Evolutionary conservation across 2,888 invertebrate species (phyloP).

Genomic region (Frankliniella intonsa): DNA sequence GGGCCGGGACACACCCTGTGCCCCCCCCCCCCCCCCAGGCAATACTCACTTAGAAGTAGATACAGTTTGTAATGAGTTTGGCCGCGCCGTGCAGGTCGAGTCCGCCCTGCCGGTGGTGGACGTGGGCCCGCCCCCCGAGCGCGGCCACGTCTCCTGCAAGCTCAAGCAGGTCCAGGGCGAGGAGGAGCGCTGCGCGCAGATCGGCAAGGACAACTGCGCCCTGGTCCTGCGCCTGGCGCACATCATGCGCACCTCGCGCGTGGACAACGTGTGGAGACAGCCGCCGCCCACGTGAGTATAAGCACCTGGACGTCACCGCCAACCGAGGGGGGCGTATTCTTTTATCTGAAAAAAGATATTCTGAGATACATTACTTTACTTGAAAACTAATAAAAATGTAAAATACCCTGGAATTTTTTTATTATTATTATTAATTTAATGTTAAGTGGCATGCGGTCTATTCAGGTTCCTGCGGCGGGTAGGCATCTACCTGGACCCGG

Average conservation of each 20-base stretch:
- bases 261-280: constrained; percentile 63
- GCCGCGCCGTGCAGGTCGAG: constrained; percentile 49
- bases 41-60: no score
- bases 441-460: neutral
- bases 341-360: no score
- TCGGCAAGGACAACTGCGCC: constrained; percentile 64
- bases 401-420: no score
- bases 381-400: no score
- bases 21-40: neutral
- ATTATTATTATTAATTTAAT: no score
- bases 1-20: neutral
- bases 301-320: neutral
- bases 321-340: no score
- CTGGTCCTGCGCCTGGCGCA: constrained; percentile 61
- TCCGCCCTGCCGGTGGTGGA: constrained; percentile 65
- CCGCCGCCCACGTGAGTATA: constrained; percentile 57
- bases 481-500: constrained; percentile 21
- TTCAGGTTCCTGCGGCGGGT: neutral
- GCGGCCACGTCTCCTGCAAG: constrained; percentile 63
- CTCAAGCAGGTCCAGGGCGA: constrained; percentile 66
- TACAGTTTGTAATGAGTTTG: no score
- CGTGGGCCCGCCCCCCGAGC: constrained; percentile 56
- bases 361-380: no score
- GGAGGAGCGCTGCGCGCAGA: constrained; percentile 58
- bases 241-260: constrained; percentile 62